Percentiles rank a stretch among this genome's conserved stretches.
phyloP scores from a whole-genome alignment of 2,888 invertebrate genomes.

The Exephanes ischioxanthus region DNA sequence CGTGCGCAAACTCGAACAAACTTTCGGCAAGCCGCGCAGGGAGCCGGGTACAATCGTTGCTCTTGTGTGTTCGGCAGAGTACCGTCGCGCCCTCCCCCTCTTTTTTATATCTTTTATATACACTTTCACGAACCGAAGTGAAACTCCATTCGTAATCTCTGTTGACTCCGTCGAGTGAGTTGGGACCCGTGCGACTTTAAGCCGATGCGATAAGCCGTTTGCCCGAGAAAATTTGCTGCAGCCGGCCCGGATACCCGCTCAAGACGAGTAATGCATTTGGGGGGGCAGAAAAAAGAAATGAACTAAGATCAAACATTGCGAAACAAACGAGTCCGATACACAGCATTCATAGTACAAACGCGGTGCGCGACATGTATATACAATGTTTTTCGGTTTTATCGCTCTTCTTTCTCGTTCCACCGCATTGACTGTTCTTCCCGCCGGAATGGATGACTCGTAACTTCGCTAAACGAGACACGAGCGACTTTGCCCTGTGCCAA shows the following conservation, averaged over 20 bases:
- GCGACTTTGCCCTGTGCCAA: slow-evolving; percentile 27
- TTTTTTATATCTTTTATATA: slow-evolving; percentile 43
- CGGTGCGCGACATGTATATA: not conserved
- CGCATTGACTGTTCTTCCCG: not conserved
- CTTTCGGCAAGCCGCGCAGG: slow-evolving; percentile 6
- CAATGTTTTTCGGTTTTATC: not conserved
- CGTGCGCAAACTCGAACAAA: slow-evolving; percentile 16
- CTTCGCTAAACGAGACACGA: slow-evolving; percentile 42
- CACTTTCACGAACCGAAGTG: slow-evolving; percentile 58
- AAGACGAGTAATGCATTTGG: not conserved
- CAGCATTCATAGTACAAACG: not conserved
- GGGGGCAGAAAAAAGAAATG: not conserved
- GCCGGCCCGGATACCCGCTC: not conserved
- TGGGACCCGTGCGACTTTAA: slow-evolving; percentile 24
- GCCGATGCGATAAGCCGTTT: slow-evolving; percentile 34
- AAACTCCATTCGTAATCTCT: slow-evolving; percentile 72
- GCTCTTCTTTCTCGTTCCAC: not conserved
- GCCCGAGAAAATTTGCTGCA: slow-evolving; percentile 16
- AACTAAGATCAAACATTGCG: not conserved
- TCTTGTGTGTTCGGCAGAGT: slow-evolving; percentile 51
- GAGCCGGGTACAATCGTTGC: slow-evolving; percentile 25
- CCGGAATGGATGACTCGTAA: slow-evolving; percentile 39
- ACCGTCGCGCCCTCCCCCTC: slow-evolving; percentile 8
- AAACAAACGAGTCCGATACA: not conserved
- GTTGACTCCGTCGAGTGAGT: slow-evolving; percentile 60